A percentile compares a stretch with the other conserved stretches of the same genome.
Evolutionary conservation across 2,113 vertebrate species (phyloP).

Genomic region (Pterocles gutturalis): DNA sequence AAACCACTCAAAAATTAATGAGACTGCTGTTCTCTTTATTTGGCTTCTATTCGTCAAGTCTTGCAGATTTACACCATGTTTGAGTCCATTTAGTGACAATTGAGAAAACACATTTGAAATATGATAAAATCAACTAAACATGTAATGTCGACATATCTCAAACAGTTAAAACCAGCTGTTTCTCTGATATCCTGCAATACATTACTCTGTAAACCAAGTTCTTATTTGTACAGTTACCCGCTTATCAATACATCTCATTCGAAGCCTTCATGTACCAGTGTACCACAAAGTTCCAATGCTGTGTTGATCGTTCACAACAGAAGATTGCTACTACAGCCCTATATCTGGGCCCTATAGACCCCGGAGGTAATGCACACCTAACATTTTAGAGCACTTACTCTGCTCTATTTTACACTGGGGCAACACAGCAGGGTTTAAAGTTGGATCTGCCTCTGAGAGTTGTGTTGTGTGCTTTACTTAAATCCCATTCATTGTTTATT

Average conservation of each 20-base stretch:
- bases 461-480: background rate
- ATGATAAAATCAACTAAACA: background rate
- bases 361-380: background rate
- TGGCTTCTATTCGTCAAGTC: background rate
- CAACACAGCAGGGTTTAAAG: background rate
- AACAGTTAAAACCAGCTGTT: background rate
- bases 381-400: background rate
- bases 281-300: background rate
- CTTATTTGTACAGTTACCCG: background rate
- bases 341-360: background rate
- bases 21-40: background rate
- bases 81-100: background rate
- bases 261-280: background rate
- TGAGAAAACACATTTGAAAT: background rate
- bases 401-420: background rate
- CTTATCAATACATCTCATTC: background rate
- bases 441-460: background rate
- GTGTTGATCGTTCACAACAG: background rate
- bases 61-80: background rate
- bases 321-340: background rate
- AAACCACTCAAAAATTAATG: conserved; percentile 4
- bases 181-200: background rate
- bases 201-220: background rate
- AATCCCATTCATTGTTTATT: background rate
- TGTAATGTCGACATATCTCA: background rate